Evolutionary conservation across 2,797 vertebrate species (phyloP).

Genomic region (Anguilla megastoma): DNA sequence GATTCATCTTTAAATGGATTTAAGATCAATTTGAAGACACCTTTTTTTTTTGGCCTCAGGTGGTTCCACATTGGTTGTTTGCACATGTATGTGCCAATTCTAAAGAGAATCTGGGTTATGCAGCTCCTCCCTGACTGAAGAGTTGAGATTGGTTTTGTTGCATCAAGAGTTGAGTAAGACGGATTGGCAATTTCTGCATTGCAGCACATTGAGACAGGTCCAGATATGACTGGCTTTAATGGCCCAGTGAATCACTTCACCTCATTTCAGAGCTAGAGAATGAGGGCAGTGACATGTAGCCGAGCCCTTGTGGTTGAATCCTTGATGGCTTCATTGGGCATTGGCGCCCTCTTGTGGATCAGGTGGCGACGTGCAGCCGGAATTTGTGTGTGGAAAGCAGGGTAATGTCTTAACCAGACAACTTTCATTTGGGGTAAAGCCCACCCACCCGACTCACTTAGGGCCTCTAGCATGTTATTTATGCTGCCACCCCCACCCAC

Average conservation of each 20-base stretch:
- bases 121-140: neutral
- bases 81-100: neutral
- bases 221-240: constrained; percentile 7
- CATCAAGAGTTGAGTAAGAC: neutral
- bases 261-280: neutral
- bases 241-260: neutral
- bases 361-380: neutral
- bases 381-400: neutral
- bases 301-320: neutral
- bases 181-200: constrained; percentile 1
- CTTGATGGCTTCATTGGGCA: neutral
- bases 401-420: constrained; percentile 13
- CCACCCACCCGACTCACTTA: neutral
- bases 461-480: neutral
- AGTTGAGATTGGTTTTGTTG: neutral
- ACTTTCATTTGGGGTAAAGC: constrained; percentile 4
- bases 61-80: neutral
- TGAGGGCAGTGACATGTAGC: neutral
- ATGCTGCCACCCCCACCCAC: neutral
- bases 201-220: constrained; percentile 13
- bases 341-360: neutral
- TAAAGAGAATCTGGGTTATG: neutral
- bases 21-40: neutral
- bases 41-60: neutral
- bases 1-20: neutral